Conservation (phyloP, 2,113 vertebrate genomes). For the Galeopterus variegatus region DNA sequence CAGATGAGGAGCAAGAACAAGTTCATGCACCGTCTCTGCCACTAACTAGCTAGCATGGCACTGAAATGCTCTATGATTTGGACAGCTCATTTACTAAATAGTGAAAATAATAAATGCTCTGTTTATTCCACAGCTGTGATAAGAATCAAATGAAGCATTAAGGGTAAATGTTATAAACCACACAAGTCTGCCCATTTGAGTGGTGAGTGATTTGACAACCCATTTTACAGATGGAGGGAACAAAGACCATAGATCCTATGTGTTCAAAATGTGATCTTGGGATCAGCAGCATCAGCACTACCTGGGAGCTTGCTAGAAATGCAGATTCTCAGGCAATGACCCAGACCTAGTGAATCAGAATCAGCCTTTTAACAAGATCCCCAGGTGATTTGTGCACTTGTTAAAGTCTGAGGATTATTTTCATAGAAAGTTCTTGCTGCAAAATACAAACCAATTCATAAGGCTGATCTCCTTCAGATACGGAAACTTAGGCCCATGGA, state of each 20-base stretch:
- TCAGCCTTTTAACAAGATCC: neutral
- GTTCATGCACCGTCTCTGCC: neutral
- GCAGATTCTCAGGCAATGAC: neutral
- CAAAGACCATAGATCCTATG: neutral
- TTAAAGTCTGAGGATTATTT: neutral
- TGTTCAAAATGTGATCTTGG: neutral
- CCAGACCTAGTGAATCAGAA: neutral
- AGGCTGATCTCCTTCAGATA: neutral
- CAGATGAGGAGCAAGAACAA: neutral
- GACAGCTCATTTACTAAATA: neutral
- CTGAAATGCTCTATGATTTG: neutral
- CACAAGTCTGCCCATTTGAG: neutral
- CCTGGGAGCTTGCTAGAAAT: neutral
- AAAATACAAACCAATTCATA: neutral
- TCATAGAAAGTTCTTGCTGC: neutral
- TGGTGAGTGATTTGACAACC: neutral
- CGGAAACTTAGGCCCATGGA: neutral
- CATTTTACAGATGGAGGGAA: neutral
- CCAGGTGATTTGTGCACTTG: neutral
- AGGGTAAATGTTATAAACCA: neutral
- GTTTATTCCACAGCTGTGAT: neutral
- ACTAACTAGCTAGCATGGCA: neutral
- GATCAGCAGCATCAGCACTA: neutral
- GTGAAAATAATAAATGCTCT: neutral
- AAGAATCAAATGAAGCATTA: neutral